Base-by-base conservation (phyloP, 1,140 invertebrate species). In the Mycetomoellerius zeteki region DNA sequence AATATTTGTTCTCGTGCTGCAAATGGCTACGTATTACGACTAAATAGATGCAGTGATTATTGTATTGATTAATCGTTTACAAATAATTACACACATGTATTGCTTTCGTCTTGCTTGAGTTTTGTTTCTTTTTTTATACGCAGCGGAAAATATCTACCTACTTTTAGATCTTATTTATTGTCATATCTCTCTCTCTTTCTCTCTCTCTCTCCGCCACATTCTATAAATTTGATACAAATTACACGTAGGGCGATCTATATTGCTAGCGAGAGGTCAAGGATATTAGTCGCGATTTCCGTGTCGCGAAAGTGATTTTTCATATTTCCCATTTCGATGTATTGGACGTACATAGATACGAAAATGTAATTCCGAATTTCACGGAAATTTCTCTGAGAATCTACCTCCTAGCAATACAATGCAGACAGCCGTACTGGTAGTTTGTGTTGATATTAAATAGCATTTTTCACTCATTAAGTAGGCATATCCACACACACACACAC, bases 381-480 rank as follows among this genome's bases (percentile, higher is more conserved):
- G 12, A 24, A 52, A 67, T 80, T 69, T 2, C 7, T 67, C 27
- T 16, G n/a, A 7, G 27, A 21, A 64, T 52, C 30, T 60, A 65
- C 58, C 58, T 85, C 60, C 73, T 76, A 43, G 21, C 47, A 73
- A 78, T 76, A 52, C 71, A 56, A 85, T 62, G 73, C 56, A 90
- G 86, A 86, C 77, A 89, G 89, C 89, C 88, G 62, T 91, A 87
- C 89, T 90, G 86, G 86, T 90, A 90, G 81, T 90, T 93, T 91
- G 85, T 91, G 86, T 89, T 86, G 80, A 91, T 88, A 82, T 87
- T 87, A 88, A 90, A 86, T 80, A 91, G 85, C 89, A 93, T 92
- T 92, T 92, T 92, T 92, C 90, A 93, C 87, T 82, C 69, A 73
- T 92, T 92, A 91, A 91, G 77, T 93, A 93, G 90, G 72, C 86